These are phyloP conservation scores for Rhincodon typus DNA, from an alignment of 2,797 vertebrate genomes.

Conservation along the genomic window DNA sequence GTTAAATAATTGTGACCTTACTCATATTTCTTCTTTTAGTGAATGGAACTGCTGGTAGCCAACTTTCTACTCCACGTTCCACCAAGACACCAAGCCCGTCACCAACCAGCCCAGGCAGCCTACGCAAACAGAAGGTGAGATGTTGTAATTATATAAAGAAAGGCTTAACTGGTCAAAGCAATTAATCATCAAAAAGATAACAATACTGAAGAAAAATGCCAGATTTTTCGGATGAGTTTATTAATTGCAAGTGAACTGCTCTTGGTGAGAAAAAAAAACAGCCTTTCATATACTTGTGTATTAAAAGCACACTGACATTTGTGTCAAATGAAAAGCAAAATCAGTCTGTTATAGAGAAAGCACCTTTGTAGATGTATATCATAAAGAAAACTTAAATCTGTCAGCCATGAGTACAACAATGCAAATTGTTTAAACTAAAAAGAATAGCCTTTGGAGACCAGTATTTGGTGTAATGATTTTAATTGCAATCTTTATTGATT, in stretches of 20 bases:
- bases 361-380: not conserved
- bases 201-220: not conserved
- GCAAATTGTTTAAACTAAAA: constrained; percentile 5
- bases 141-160: not conserved
- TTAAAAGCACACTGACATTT: not conserved
- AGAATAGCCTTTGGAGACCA: not conserved
- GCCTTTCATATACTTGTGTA: not conserved
- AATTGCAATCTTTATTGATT: constrained; percentile 10
- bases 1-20: not conserved
- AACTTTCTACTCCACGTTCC: constrained; percentile 90
- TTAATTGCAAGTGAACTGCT: constrained; percentile 27
- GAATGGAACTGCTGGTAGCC: constrained; percentile 92
- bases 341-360: not conserved
- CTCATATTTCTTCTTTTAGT: constrained; percentile 56
- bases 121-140: constrained; percentile 86
- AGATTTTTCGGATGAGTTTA: constrained; percentile 8
- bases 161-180: not conserved
- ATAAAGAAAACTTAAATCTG: not conserved
- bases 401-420: not conserved
- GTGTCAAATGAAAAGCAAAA: not conserved
- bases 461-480: not conserved
- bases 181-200: constrained; percentile 14
- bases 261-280: not conserved
- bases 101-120: constrained; percentile 90
- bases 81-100: constrained; percentile 93